Evolutionary conservation across 2,797 vertebrate genomes (phyloP).

Genomic region (Anableps anableps): DNA sequence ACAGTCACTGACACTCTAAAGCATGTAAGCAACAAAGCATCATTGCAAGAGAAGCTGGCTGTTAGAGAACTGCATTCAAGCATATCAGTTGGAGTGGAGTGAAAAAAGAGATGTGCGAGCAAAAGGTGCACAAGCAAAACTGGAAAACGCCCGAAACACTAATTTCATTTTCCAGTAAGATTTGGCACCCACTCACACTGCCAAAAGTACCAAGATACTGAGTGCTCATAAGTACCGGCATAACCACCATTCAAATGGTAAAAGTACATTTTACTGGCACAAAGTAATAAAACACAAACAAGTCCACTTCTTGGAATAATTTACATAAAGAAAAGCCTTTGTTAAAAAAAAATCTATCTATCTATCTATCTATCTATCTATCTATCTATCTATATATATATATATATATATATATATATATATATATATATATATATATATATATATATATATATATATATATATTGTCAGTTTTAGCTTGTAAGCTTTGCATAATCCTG

Average conservation of each 20-base stretch:
- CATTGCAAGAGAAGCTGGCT: not conserved
- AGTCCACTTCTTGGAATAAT: not conserved
- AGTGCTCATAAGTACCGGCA: not conserved
- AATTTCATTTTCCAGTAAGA: not conserved
- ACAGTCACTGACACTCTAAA: not conserved
- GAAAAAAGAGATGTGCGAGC: not conserved
- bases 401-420: too few relatives aligned
- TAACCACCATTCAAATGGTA: not conserved
- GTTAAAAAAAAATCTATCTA: not conserved
- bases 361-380: too few relatives aligned
- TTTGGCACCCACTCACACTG: not conserved
- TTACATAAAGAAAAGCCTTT: not conserved
- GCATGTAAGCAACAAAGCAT: not conserved
- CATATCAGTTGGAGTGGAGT: not conserved
- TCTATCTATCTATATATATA: too few relatives aligned
- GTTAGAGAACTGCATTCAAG: not conserved
- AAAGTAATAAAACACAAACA: not conserved
- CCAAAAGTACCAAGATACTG: not conserved
- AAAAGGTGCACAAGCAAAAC: not conserved
- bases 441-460: too few relatives aligned
- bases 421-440: too few relatives aligned
- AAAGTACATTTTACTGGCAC: not conserved
- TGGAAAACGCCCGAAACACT: not conserved
- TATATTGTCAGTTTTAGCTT: not conserved
- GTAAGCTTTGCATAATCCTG: constrained; percentile 8